Evolutionary conservation across 1,140 invertebrate genomes (phyloP).

Genomic region (Megathymus violae): DNA sequence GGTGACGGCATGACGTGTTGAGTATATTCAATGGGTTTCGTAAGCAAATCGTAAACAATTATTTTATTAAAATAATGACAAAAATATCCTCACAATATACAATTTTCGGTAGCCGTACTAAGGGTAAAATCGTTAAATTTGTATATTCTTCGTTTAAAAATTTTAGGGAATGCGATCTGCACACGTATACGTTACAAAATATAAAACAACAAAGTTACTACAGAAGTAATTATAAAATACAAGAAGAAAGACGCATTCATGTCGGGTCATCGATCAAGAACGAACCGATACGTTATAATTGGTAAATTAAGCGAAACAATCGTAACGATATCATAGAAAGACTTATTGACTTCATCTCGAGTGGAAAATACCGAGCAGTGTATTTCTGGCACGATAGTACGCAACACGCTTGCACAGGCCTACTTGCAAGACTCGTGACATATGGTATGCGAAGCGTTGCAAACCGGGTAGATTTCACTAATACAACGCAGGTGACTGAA

Average conservation of each 20-base stretch:
- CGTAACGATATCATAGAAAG: slow-evolving; percentile 32
- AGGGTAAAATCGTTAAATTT: no score
- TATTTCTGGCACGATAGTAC: slow-evolving; percentile 32
- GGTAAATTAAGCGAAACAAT: slow-evolving; percentile 24
- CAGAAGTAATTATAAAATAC: no score
- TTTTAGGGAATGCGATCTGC: no score
- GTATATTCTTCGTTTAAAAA: no score
- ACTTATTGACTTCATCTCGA: slow-evolving; percentile 37
- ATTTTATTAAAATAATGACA: no score
- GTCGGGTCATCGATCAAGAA: slow-evolving; percentile 13
- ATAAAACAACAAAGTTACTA: no score
- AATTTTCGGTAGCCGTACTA: no score
- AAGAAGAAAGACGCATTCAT: neutral
- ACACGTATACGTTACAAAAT: no score
- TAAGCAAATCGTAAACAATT: no score
- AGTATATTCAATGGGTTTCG: no score
- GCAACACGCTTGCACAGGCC: slow-evolving; percentile 32
- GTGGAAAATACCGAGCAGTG: slow-evolving; percentile 39
- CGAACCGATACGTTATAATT: slow-evolving; percentile 1
- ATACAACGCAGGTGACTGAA: slow-evolving; percentile 29
- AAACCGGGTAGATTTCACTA: slow-evolving; percentile 26
- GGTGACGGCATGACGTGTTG: no score
- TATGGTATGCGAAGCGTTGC: slow-evolving; percentile 34
- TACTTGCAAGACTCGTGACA: slow-evolving; percentile 22
- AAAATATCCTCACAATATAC: no score